Base-by-base conservation (phyloP, 2,888 invertebrate genomes). In the Plebejus argus region DNA sequence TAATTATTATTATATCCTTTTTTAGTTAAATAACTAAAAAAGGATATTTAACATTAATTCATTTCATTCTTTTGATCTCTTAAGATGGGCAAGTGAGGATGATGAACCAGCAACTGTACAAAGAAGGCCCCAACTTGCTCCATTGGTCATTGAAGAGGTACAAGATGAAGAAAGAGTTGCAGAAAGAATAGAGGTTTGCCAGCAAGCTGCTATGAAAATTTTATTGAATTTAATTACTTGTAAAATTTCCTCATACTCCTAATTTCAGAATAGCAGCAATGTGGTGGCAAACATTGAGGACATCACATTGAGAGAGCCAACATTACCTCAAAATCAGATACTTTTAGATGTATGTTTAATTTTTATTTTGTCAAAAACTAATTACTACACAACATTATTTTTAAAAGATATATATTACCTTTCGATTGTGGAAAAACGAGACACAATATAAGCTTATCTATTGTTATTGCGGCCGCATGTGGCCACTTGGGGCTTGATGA, bases 291-390 rank as follows among this genome's bases (percentile, higher is more conserved):
- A 90, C 61, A 84, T 92, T 72, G 86, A 90, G 78, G 90, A 91
- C 5, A 93, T 93, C 78, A 93, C 93, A 33, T 80, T 93, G 33
- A 89, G 84, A 81, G 93, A 93, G 81, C 83, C 89, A 35, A 81
- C 83, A 1, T 84, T 91, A 45, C 86, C 88, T 15, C 88, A 90
- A 70, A 82, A 87, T 71, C 84, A 84, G 76, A 72, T 86, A 70
- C 86, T 88, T 66, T 83, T 86, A 61, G 89, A 90, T 85, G 93
- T 93, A 85, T 89, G 91, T 85, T 4, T 75, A 12, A 20, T 49
- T 49, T 49, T 58, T 33, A 39, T 35, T 74, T 74, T 70, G 4
- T 18, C 53, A 53, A 45, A 45, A 45, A 53, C 18, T 53, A 53
- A 53, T 53, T 53, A 15, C 49, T 49, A 15, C 49, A 53, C 18